A percentile compares a stretch with the other conserved stretches of the same genome.
phyloP scores from a whole-genome alignment of 2,113 vertebrate species.

The Vulpes vulpes region DNA sequence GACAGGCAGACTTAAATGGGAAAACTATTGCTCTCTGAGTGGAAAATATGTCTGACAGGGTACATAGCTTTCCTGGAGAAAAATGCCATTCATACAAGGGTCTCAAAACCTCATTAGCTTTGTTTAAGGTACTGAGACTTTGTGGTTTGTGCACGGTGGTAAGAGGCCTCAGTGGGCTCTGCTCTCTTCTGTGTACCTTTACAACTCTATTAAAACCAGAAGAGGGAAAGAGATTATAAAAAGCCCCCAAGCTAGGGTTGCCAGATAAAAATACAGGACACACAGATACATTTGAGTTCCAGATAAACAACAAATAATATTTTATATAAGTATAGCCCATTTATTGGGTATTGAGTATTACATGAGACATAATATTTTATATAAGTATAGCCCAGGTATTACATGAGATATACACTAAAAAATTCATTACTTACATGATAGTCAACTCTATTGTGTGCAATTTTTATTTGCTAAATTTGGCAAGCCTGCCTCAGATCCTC shows the following conservation, averaged over 20 bases:
- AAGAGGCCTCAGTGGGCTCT: background rate
- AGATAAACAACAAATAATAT: background rate
- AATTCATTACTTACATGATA: background rate
- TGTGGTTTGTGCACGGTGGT: background rate
- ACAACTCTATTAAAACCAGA: background rate
- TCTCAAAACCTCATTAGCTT: slow-evolving; percentile 53
- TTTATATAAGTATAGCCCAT: background rate
- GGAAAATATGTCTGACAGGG: slow-evolving; percentile 35
- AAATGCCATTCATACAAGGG: background rate
- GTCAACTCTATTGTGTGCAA: background rate
- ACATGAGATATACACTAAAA: background rate
- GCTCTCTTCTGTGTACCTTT: background rate
- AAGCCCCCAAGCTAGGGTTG: background rate
- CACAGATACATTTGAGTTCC: background rate
- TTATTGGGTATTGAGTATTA: background rate
- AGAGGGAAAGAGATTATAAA: background rate
- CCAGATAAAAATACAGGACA: background rate
- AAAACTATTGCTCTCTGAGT: slow-evolving; percentile 56
- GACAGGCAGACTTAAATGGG: slow-evolving; percentile 65
- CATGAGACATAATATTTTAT: background rate
- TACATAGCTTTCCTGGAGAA: slow-evolving; percentile 54
- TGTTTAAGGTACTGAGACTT: background rate
- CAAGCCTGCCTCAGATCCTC: background rate
- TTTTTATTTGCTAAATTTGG: background rate
- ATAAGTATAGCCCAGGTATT: background rate